These are phyloP conservation scores for Lithobates pipiens DNA, from an alignment of 2,797 vertebrate genomes.

Conservation along the genomic window DNA sequence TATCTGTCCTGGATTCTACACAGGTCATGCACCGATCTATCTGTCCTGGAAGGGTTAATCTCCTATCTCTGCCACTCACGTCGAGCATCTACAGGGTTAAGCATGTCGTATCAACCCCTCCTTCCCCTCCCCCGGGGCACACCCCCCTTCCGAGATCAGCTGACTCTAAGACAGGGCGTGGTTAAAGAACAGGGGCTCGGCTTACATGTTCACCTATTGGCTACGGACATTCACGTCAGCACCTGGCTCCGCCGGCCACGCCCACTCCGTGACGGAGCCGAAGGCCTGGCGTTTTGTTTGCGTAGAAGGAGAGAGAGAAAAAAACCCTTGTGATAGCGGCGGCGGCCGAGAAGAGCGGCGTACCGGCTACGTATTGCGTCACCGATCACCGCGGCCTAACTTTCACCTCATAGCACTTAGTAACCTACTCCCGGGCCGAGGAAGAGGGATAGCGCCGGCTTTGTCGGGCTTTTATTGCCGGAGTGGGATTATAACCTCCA, in stretches of 20 bases:
- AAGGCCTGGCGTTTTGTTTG: slow-evolving; percentile 48
- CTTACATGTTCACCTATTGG: slow-evolving; percentile 11
- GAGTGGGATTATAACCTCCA: slow-evolving; percentile 31
- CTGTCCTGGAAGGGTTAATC: no score
- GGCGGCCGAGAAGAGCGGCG: slow-evolving; percentile 13
- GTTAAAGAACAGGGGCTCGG: slow-evolving; percentile 9
- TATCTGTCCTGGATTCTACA: no score
- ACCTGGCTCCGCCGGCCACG: not conserved
- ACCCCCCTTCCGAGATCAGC: slow-evolving; percentile 18
- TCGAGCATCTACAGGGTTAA: slow-evolving; percentile 12
- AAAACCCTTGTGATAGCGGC: not conserved
- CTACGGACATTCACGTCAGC: not conserved
- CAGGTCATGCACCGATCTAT: no score
- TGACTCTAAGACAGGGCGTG: slow-evolving; percentile 24
- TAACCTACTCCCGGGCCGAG: no score
- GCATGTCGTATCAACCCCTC: not conserved
- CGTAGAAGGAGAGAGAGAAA: not conserved
- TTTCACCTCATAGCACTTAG: not conserved
- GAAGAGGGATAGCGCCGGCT: not conserved
- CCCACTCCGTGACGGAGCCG: slow-evolving; percentile 35
- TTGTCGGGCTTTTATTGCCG: not conserved
- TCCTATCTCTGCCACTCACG: no score
- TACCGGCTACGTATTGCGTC: slow-evolving; percentile 40
- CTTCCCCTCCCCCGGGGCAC: not conserved
- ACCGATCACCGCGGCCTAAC: slow-evolving; percentile 6